phyloP scores from a whole-genome alignment of 2,113 vertebrate genomes.

The Notothenia rossii region DNA sequence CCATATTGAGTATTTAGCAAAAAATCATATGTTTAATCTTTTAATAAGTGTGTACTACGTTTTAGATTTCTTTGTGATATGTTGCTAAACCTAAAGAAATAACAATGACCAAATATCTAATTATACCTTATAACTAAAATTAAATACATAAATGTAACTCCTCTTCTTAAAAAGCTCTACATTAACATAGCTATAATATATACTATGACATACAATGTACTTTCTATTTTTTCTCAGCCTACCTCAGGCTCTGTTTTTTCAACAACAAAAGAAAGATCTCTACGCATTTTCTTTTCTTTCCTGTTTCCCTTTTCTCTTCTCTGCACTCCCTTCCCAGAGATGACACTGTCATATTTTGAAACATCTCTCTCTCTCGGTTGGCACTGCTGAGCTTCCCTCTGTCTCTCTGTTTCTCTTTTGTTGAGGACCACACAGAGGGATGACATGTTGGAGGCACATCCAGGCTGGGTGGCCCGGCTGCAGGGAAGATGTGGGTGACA shows the following conservation, averaged over 20 bases:
- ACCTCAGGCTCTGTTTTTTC: conserved; percentile 10
- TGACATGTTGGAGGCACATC: conserved; percentile 83
- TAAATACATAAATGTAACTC: background rate
- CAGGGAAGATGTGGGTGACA: conserved; percentile 83
- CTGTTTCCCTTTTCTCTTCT: conserved; percentile 21
- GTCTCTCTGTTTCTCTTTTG: conserved; percentile 82
- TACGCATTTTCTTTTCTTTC: conserved; percentile 4
- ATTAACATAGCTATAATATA: background rate
- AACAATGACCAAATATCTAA: conserved; percentile 8
- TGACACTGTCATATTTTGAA: conserved; percentile 85
- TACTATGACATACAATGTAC: too few relatives aligned
- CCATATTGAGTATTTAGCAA: conserved; percentile 35
- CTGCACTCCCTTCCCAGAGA: conserved; percentile 72
- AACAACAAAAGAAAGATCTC: background rate
- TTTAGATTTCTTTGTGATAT: conserved; percentile 4
- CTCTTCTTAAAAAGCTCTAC: background rate
- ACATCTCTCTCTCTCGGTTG: conserved; percentile 84
- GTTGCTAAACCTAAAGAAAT: background rate
- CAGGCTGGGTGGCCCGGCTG: conserved; percentile 86
- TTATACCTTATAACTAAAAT: background rate
- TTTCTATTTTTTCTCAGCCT: conserved; percentile 1
- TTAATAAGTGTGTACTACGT: background rate
- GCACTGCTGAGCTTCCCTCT: conserved; percentile 76
- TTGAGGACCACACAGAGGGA: conserved; percentile 87
- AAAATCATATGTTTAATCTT: background rate